Evolutionary conservation across 1,140 invertebrate species (phyloP).

Genomic region (Platyscapa corneri): DNA sequence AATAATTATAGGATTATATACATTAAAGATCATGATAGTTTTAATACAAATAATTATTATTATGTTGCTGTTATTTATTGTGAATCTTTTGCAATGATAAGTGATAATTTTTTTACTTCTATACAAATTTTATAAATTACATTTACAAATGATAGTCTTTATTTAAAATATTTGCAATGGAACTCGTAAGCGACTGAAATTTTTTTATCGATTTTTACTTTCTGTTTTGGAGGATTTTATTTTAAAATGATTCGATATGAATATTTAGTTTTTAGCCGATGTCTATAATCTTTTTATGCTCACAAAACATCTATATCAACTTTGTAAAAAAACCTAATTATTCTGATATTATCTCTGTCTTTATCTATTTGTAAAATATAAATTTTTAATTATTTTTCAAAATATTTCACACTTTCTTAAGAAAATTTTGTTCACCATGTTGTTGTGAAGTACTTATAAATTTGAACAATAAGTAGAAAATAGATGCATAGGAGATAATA

Average conservation of each 20-base stretch:
- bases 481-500: neutral
- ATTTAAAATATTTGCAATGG: neutral
- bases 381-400: neutral
- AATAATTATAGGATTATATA: conserved; percentile 10
- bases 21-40: conserved; percentile 5
- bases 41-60: neutral
- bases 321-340: neutral
- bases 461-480: neutral
- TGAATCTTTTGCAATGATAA: conserved; percentile 11
- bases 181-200: neutral
- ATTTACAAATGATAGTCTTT: neutral
- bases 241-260: neutral
- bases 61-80: conserved; percentile 8
- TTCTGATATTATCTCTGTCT: neutral
- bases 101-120: conserved; percentile 12
- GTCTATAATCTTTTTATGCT: no score
- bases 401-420: no score
- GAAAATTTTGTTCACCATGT: no score
- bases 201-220: neutral
- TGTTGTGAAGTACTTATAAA: neutral
- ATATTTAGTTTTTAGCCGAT: neutral
- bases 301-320: neutral
- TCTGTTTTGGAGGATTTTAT: neutral
- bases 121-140: neutral
- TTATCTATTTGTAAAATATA: neutral